Evolutionary conservation across 2,888 invertebrate species (phyloP).

Genomic region (Alloplasta piceator): DNA sequence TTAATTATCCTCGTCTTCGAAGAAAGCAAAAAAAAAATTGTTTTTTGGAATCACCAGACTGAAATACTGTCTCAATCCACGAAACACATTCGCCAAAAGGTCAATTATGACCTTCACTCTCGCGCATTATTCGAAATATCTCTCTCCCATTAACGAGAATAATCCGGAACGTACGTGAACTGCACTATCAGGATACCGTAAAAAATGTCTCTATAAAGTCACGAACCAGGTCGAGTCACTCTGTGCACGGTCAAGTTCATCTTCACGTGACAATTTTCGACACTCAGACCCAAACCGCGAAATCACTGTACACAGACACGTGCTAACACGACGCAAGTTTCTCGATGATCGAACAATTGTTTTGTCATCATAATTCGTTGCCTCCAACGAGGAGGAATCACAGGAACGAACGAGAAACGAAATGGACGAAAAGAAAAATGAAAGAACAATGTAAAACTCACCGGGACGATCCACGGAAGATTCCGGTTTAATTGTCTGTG

Average conservation of each 20-base stretch:
- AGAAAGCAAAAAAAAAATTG: too few relatives aligned
- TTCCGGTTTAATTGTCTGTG: slow-evolving; percentile 1
- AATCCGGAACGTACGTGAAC: slow-evolving; percentile 2
- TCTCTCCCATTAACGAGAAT: too few relatives aligned
- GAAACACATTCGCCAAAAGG: too few relatives aligned
- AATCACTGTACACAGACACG: slow-evolving; percentile 21
- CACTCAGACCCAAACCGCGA: slow-evolving; percentile 15
- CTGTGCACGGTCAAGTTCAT: neutral
- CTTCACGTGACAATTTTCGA: slow-evolving; percentile 4
- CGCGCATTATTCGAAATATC: neutral
- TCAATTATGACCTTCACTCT: neutral
- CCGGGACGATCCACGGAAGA: neutral
- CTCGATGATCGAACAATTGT: slow-evolving; percentile 5
- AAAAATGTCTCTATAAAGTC: slow-evolving; percentile 77
- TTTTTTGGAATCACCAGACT: too few relatives aligned
- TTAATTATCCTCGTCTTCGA: too few relatives aligned
- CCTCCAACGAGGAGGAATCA: neutral
- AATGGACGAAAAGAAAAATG: neutral
- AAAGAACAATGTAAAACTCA: neutral
- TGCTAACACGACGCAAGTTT: neutral
- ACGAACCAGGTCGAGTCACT: slow-evolving; percentile 42
- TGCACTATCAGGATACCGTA: slow-evolving; percentile 65
- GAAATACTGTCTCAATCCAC: too few relatives aligned
- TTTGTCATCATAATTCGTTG: neutral
- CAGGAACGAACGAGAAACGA: neutral